A percentile compares a stretch with the other conserved stretches of the same genome.
Conservation (phyloP, 92 coral and sea anemone species). For the Porites evermanni region DNA sequence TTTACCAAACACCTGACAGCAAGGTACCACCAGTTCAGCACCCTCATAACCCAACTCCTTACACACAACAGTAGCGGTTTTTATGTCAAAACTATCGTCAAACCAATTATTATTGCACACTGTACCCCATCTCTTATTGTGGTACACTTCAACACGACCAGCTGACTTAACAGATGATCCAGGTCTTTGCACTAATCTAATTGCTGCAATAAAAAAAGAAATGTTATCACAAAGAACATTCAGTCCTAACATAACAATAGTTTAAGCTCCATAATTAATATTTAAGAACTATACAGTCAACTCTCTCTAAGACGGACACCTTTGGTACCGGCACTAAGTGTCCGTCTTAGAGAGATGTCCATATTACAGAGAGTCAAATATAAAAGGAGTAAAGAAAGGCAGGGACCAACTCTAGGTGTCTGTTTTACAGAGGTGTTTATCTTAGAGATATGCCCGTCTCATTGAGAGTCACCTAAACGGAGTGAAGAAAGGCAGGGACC, state of each 20-base stretch:
- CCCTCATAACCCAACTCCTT: slow-evolving; percentile 47
- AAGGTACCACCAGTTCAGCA: slow-evolving; percentile 41
- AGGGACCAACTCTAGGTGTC: too few relatives aligned
- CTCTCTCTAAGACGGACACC: too few relatives aligned
- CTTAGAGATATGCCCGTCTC: too few relatives aligned
- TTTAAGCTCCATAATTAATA: too few relatives aligned
- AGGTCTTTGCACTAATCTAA: background rate
- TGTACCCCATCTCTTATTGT: slow-evolving; percentile 62
- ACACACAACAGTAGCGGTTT: slow-evolving; percentile 60
- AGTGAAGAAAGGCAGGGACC: too few relatives aligned
- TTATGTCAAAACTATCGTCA: slow-evolving; percentile 23
- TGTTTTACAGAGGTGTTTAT: too few relatives aligned
- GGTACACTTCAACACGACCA: slow-evolving; percentile 65
- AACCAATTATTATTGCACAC: slow-evolving; percentile 20
- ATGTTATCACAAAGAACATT: background rate
- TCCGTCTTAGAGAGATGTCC: too few relatives aligned
- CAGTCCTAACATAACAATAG: background rate
- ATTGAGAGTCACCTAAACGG: too few relatives aligned
- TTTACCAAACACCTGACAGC: slow-evolving; percentile 52
- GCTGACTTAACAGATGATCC: slow-evolving; percentile 34
- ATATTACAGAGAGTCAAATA: too few relatives aligned
- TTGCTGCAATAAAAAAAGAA: background rate
- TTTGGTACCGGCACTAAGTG: too few relatives aligned
- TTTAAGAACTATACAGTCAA: too few relatives aligned
- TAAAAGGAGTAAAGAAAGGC: too few relatives aligned